These are phyloP conservation scores for Grammomys dolichurus DNA, from an alignment of 2,113 vertebrate species.

Conservation along the genomic window DNA sequence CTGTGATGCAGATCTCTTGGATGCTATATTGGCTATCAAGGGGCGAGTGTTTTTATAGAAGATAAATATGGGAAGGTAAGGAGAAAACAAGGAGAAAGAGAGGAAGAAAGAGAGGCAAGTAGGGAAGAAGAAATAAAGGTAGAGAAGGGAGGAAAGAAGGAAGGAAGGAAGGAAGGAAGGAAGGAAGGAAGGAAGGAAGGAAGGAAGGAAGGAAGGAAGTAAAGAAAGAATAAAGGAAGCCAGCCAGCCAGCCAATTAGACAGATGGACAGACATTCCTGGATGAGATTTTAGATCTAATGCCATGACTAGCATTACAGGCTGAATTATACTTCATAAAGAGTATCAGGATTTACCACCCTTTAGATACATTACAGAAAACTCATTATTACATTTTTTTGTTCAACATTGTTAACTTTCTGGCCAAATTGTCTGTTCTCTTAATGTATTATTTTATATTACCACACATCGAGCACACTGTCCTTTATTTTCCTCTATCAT, in stretches of 20 bases:
- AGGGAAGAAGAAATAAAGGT: background rate
- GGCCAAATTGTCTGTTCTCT: background rate
- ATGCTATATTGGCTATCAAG: background rate
- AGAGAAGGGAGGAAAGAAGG: too few relatives aligned
- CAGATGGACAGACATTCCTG: background rate
- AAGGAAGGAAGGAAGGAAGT: background rate
- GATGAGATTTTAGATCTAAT: background rate
- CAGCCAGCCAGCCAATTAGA: background rate
- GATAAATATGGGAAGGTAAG: background rate
- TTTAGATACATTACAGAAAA: background rate
- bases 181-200: background rate
- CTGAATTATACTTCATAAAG: background rate
- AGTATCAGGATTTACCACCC: background rate
- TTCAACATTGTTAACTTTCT: background rate
- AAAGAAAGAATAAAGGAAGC: background rate
- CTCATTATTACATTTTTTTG: background rate
- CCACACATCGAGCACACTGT: background rate
- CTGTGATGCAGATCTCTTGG: background rate
- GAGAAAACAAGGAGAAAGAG: background rate
- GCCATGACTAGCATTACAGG: background rate
- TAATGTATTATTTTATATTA: background rate
- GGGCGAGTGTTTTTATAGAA: background rate
- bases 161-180: background rate
- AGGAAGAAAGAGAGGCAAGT: fast-evolving
- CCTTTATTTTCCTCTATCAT: background rate